Evolutionary conservation across 2,888 invertebrate species (phyloP).

Genomic region (Drosophila parthenogenetica): DNA sequence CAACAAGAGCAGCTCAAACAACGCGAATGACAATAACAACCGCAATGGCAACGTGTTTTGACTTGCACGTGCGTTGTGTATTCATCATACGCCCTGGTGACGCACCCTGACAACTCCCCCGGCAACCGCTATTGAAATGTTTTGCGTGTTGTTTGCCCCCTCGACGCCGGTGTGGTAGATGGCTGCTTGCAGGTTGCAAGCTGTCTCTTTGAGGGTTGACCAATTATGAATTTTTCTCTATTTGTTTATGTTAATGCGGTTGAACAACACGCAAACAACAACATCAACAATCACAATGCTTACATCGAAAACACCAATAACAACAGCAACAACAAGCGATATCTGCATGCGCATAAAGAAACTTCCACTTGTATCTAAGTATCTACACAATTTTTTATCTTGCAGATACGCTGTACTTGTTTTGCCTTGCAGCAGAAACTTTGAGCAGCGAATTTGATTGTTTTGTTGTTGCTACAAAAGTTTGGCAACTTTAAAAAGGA

Average conservation of each 20-base stretch:
- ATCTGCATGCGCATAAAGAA: conserved; percentile 66
- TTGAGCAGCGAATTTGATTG: conserved; percentile 48
- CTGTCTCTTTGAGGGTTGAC: conserved; percentile 15
- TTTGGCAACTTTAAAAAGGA: conserved; percentile 38
- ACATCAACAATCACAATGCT: conserved; percentile 13
- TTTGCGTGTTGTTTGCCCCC: conserved; percentile 18
- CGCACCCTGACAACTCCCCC: conserved; percentile 48
- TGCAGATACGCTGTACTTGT: conserved; percentile 66
- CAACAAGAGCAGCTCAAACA: conserved; percentile 11
- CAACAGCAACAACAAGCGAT: conserved; percentile 24
- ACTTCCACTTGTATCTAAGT: conserved; percentile 53
- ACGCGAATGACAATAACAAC: conserved; percentile 26
- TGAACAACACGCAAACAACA: conserved; percentile 48
- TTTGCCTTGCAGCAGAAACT: conserved; percentile 51
- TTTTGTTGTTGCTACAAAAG: conserved; percentile 36
- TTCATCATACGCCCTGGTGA: conserved; percentile 76
- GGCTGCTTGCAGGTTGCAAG: conserved; percentile 35
- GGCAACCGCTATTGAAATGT: conserved; percentile 41
- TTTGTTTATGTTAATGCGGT: conserved; percentile 74
- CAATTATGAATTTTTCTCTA: conserved; percentile 74
- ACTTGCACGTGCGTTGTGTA: conserved; percentile 74
- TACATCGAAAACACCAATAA: background rate
- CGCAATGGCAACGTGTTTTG: conserved; percentile 57
- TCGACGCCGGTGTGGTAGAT: background rate
- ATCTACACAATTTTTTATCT: conserved; percentile 56